Evolutionary conservation across 2,797 vertebrate species (phyloP).

Genomic region (Onychomys leucogaster): DNA sequence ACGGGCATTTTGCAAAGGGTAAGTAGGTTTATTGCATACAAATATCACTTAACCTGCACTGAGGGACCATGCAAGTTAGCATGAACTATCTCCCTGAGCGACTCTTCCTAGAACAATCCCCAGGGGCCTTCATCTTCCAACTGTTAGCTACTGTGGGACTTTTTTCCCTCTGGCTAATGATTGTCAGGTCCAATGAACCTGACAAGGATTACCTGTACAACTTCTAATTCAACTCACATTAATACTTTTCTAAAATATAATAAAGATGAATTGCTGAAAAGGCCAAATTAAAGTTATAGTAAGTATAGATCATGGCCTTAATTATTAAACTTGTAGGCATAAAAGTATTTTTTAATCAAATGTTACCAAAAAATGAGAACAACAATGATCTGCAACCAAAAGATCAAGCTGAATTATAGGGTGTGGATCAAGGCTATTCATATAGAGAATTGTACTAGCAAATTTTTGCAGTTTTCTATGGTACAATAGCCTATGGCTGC

Average conservation of each 20-base stretch:
- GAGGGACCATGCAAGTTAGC: fast-evolving
- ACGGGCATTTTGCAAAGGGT: neutral
- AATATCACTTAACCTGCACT: neutral
- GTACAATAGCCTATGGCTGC: neutral
- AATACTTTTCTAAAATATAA: neutral
- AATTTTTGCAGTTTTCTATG: neutral
- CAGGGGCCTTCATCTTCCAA: neutral
- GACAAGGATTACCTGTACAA: neutral
- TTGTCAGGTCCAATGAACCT: neutral
- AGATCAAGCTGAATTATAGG: neutral
- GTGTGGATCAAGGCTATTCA: neutral
- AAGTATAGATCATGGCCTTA: neutral
- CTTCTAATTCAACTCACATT: neutral
- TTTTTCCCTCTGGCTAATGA: neutral
- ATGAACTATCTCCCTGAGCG: neutral
- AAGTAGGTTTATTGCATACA: neutral
- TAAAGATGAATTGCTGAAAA: neutral
- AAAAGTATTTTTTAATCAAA: slow-evolving; percentile 43
- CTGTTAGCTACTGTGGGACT: neutral
- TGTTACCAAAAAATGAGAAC: slow-evolving; percentile 16
- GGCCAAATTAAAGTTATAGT: neutral
- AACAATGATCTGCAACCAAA: slow-evolving; percentile 1
- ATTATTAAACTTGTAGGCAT: neutral
- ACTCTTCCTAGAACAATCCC: neutral
- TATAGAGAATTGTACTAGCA: neutral